Evolutionary conservation across 2,113 vertebrate genomes (phyloP).

Genomic region (Tachuris rubrigastra): DNA sequence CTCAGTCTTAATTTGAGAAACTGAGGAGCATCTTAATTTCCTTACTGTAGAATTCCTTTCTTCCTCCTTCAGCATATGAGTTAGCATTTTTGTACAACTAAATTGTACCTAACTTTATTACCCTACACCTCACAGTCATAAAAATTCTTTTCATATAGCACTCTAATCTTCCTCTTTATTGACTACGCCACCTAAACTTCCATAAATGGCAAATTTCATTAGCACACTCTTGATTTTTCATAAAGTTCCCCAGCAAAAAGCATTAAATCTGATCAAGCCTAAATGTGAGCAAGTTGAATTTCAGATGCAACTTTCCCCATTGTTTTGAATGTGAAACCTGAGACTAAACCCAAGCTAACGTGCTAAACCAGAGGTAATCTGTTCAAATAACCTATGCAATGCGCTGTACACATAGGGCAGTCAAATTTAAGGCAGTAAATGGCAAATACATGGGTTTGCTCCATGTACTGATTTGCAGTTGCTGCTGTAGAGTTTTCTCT

Average conservation of each 20-base stretch:
- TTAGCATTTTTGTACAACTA: neutral
- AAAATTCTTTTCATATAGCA: neutral
- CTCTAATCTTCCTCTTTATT: neutral
- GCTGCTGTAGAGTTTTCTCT: neutral
- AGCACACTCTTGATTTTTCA: neutral
- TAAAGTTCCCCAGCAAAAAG: neutral
- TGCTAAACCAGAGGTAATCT: neutral
- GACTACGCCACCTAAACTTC: neutral
- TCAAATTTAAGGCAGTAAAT: neutral
- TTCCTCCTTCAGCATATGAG: neutral
- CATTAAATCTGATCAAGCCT: neutral
- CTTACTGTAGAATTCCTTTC: neutral
- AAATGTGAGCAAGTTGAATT: neutral
- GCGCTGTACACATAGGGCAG: neutral
- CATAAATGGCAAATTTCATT: conserved; percentile 3
- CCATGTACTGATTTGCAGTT: neutral
- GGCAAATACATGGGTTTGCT: neutral
- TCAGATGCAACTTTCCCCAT: neutral
- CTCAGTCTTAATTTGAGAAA: neutral
- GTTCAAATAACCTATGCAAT: neutral
- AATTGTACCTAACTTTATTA: neutral
- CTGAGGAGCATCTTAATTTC: neutral
- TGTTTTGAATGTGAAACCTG: neutral
- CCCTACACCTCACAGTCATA: neutral
- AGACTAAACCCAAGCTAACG: neutral